Conservation (phyloP, 92 coral and sea anemone species). For the Isaurus tuberculatus region DNA sequence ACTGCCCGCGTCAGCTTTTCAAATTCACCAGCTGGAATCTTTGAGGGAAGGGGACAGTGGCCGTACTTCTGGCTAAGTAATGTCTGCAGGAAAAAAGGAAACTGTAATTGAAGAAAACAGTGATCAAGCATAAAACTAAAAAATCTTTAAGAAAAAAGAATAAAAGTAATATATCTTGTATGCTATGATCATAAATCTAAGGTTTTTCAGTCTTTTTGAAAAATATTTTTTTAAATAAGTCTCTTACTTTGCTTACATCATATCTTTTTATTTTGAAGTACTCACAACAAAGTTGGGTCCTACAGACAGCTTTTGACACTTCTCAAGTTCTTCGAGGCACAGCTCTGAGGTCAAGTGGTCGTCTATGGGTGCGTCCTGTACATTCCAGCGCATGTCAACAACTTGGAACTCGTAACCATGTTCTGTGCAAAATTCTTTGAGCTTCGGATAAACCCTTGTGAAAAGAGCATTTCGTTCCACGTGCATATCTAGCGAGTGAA, state of each 20-base stretch:
- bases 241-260: neutral
- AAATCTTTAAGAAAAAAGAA: no score
- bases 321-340: slow-evolving; percentile 75
- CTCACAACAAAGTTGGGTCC: slow-evolving; percentile 95
- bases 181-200: no score
- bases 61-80: slow-evolving; percentile 94
- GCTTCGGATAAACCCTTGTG: slow-evolving; percentile 81
- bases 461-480: slow-evolving; percentile 84
- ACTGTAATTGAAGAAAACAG: neutral
- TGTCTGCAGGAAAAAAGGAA: slow-evolving; percentile 52
- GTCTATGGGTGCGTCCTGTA: slow-evolving; percentile 89
- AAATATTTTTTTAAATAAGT: no score
- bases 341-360: slow-evolving; percentile 90
- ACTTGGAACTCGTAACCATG: slow-evolving; percentile 89
- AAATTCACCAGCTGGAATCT: slow-evolving; percentile 77
- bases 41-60: slow-evolving; percentile 80
- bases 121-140: no score
- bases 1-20: slow-evolving; percentile 65
- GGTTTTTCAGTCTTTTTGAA: no score
- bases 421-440: slow-evolving; percentile 77
- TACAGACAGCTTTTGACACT: slow-evolving; percentile 84
- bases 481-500: slow-evolving; percentile 64
- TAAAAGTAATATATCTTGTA: no score
- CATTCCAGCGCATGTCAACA: slow-evolving; percentile 98
- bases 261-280: neutral